A percentile compares a stretch with the other conserved stretches of the same genome.
Conservation (phyloP, 2,888 invertebrate genomes). For the Nomada hirtipes region DNA sequence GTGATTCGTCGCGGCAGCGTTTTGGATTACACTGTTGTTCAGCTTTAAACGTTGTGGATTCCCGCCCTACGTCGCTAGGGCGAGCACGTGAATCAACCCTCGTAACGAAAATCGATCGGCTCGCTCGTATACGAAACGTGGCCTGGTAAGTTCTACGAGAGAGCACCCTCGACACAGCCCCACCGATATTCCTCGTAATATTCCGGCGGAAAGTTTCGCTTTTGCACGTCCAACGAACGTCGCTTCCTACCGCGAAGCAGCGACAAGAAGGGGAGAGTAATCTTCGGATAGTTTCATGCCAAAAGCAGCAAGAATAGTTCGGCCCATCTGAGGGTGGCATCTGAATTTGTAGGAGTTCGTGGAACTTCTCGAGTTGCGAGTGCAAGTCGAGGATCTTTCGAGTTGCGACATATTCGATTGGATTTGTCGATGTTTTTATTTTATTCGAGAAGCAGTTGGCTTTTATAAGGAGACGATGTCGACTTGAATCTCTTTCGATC, state of each 20-base stretch:
- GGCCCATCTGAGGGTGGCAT: slow-evolving; percentile 2
- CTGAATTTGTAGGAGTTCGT: slow-evolving; percentile 42
- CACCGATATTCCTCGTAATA: slow-evolving; percentile 37
- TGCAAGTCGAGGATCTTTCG: slow-evolving; percentile 20
- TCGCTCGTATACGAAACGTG: slow-evolving; percentile 56
- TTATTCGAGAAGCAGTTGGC: background rate
- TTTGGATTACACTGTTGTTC: slow-evolving; percentile 62
- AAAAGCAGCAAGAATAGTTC: slow-evolving; percentile 19
- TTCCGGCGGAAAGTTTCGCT: slow-evolving; percentile 33
- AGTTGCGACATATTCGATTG: background rate
- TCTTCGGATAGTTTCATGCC: slow-evolving; percentile 37
- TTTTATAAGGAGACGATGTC: background rate
- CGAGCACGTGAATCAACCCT: slow-evolving; percentile 70
- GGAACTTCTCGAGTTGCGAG: slow-evolving; percentile 23
- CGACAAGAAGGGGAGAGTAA: slow-evolving; percentile 57
- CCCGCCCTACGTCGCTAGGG: slow-evolving; percentile 64
- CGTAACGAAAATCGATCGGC: slow-evolving; percentile 65
- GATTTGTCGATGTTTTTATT: slow-evolving; percentile 1
- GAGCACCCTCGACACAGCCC: slow-evolving; percentile 6
- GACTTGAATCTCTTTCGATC: no score
- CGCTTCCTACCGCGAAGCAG: slow-evolving; percentile 15
- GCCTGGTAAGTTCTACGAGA: slow-evolving; percentile 63
- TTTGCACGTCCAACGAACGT: background rate
- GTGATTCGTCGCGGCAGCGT: slow-evolving; percentile 28
- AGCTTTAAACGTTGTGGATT: slow-evolving; percentile 61